Conservation (phyloP, 2,888 invertebrate genomes). For the Silvanus unidentatus region DNA sequence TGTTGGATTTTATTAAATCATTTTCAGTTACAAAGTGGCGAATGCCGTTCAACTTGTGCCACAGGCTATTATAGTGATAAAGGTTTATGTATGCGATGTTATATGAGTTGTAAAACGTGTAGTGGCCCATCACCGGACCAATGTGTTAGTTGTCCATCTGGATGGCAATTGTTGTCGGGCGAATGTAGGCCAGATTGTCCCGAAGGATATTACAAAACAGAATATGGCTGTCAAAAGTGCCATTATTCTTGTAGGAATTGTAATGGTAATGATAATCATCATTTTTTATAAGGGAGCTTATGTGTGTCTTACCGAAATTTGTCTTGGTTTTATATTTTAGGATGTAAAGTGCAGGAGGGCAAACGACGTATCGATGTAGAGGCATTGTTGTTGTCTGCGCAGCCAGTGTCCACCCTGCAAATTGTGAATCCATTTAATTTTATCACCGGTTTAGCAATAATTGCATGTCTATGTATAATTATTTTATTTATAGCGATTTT, state of each 20-base stretch:
- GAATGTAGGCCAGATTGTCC: conserved; percentile 83
- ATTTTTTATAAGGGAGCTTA: not conserved
- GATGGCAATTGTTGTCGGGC: conserved; percentile 77
- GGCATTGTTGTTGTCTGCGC: conserved; percentile 42
- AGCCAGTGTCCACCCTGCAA: conserved; percentile 44
- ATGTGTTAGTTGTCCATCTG: conserved; percentile 74
- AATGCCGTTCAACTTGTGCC: conserved; percentile 75
- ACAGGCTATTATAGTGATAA: conserved; percentile 81
- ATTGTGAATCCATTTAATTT: conserved; percentile 53
- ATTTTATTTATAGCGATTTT: conserved; percentile 66
- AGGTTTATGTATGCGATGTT: conserved; percentile 75
- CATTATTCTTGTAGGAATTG: conserved; percentile 86
- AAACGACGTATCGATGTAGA: conserved; percentile 45
- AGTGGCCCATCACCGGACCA: conserved; percentile 79
- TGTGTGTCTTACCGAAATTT: not conserved
- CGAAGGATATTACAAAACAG: conserved; percentile 77
- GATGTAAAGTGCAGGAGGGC: conserved; percentile 44
- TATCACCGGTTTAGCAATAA: conserved; percentile 61
- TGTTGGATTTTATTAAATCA: no score
- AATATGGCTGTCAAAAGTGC: conserved; percentile 79
- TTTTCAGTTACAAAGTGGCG: conserved; percentile 65
- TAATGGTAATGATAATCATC: no score
- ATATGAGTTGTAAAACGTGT: conserved; percentile 78
- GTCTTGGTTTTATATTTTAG: conserved; percentile 27
- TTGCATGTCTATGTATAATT: conserved; percentile 63